phyloP scores from a whole-genome alignment of 2,797 vertebrate species.

The Anas acuta region DNA sequence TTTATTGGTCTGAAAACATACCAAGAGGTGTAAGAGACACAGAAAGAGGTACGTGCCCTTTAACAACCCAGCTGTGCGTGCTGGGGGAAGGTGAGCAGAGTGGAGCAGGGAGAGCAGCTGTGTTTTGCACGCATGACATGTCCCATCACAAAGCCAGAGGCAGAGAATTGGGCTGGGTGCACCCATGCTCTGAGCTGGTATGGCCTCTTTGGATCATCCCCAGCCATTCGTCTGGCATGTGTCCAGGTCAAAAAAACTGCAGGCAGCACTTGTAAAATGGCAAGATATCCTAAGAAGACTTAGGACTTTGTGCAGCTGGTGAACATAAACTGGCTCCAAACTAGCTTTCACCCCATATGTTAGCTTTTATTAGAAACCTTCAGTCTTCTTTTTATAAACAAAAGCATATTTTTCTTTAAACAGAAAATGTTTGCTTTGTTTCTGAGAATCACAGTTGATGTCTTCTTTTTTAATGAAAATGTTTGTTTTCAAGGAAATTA shows the following conservation, averaged over 20 bases:
- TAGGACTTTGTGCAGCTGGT: background rate
- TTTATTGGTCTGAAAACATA: background rate
- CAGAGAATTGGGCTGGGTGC: background rate
- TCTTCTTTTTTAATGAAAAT: background rate
- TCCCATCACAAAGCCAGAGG: background rate
- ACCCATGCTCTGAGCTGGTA: background rate
- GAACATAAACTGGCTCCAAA: background rate
- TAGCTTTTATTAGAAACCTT: background rate
- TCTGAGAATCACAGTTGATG: background rate
- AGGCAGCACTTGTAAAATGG: background rate
- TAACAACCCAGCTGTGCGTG: background rate
- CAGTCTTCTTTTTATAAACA: background rate
- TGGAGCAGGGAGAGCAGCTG: rapidly evolving
- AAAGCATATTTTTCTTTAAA: background rate
- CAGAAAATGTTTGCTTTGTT: background rate
- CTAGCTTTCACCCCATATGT: background rate
- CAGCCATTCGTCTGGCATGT: background rate
- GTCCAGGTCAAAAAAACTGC: background rate
- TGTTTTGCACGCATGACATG: background rate
- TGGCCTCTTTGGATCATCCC: background rate
- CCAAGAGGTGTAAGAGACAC: background rate
- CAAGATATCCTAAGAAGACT: too few relatives aligned
- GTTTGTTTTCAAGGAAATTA: background rate
- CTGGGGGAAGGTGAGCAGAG: background rate
- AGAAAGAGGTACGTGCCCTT: background rate